Percentiles rank a stretch among this genome's conserved stretches.
phyloP scores from a whole-genome alignment of 2,113 vertebrate species.

The Acrocephalus arundinaceus region DNA sequence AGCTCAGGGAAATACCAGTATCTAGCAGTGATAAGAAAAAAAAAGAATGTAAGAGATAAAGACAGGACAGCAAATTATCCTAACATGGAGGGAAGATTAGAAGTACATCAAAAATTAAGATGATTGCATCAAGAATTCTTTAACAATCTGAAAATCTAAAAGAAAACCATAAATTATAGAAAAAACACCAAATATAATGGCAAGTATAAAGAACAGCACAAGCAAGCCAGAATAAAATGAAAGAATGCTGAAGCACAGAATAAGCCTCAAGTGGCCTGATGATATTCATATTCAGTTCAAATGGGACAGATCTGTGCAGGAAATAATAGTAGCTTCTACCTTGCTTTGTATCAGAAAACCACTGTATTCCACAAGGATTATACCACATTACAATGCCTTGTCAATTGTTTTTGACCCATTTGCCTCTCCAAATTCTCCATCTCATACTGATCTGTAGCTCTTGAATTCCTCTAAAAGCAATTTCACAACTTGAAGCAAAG shows the following conservation, averaged over 20 bases:
- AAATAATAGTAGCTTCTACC: neutral
- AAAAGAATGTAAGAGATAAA: slow-evolving; percentile 33
- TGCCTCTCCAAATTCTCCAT: neutral
- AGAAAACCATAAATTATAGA: neutral
- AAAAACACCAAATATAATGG: neutral
- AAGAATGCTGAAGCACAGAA: neutral
- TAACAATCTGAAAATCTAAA: neutral
- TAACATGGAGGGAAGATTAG: neutral
- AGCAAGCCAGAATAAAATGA: neutral
- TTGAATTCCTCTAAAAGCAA: neutral
- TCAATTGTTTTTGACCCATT: neutral
- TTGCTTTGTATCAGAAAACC: neutral
- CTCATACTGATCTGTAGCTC: neutral
- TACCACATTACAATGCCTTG: neutral
- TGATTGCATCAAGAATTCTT: slow-evolving; percentile 2
- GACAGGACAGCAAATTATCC: slow-evolving; percentile 15
- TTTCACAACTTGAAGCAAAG: neutral
- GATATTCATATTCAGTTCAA: neutral
- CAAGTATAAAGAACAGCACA: neutral
- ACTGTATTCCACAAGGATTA: neutral
- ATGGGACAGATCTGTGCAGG: neutral
- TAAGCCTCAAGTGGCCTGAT: neutral
- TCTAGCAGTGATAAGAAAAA: slow-evolving; percentile 39
- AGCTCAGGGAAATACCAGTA: slow-evolving; percentile 25
- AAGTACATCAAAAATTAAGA: slow-evolving; percentile 25